Percentiles rank a stretch among this genome's conserved stretches.
These are phyloP conservation scores for Sarcophaga variegata DNA, from an alignment of 2,888 invertebrate genomes.

Conservation along the genomic window DNA sequence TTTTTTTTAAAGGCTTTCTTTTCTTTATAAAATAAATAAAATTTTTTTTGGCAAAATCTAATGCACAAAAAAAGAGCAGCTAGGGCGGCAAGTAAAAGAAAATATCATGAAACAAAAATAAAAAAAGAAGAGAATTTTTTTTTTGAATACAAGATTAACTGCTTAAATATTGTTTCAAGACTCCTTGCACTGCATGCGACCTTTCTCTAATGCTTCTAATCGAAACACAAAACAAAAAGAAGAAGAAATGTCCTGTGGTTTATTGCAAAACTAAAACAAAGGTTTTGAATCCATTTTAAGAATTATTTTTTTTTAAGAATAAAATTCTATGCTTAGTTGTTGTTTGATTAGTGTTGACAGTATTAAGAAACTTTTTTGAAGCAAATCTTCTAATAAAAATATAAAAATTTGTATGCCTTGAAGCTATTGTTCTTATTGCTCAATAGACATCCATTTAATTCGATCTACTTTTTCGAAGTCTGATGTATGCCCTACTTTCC, in stretches of 20 bases:
- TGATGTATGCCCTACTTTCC: not conserved
- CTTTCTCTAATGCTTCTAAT: constrained; percentile 55
- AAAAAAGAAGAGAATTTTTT: not conserved
- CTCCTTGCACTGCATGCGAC: constrained; percentile 49
- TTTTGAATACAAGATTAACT: constrained; percentile 48
- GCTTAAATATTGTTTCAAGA: constrained; percentile 44
- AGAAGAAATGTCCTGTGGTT: constrained; percentile 65
- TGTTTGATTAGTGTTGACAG: constrained; percentile 70
- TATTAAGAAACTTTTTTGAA: constrained; percentile 34
- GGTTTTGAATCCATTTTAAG: not conserved
- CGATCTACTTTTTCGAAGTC: not conserved
- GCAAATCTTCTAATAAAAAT: constrained; percentile 3
- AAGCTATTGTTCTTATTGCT: constrained; percentile 22
- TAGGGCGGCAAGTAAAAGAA: constrained; percentile 49
- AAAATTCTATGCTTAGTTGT: constrained; percentile 24
- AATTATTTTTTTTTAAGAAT: constrained; percentile 17
- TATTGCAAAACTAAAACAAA: constrained; percentile 18
- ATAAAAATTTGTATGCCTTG: not conserved
- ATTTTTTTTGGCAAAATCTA: constrained; percentile 23
- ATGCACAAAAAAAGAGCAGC: constrained; percentile 67
- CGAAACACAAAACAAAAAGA: constrained; percentile 1
- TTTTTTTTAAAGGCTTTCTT: not conserved
- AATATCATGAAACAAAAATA: not conserved
- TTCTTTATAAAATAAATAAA: constrained; percentile 8
- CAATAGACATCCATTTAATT: not conserved